Percentiles rank a stretch among this genome's conserved stretches.
These are phyloP conservation scores for Leucania comma DNA, from an alignment of 2,888 invertebrate genomes.

Conservation along the genomic window DNA sequence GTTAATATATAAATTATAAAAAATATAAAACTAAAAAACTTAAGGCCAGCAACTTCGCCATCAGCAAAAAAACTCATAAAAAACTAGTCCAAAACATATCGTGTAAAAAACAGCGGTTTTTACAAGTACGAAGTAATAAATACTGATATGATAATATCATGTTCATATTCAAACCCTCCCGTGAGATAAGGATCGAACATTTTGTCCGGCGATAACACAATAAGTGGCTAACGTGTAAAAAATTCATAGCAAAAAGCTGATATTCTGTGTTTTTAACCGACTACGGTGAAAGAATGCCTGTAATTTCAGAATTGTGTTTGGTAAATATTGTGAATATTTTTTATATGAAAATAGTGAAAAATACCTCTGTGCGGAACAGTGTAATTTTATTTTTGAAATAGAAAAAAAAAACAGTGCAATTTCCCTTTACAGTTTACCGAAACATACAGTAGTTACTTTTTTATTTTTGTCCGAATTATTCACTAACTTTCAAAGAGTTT, in stretches of 20 bases:
- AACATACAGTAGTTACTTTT: background rate
- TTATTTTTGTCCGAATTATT: background rate
- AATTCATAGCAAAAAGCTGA: slow-evolving; percentile 62
- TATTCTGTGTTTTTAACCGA: slow-evolving; percentile 57
- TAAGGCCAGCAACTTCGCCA: slow-evolving; percentile 20
- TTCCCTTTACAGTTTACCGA: background rate
- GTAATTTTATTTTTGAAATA: background rate
- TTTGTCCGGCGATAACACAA: slow-evolving; percentile 68
- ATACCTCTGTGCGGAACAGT: background rate
- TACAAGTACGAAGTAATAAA: slow-evolving; percentile 56
- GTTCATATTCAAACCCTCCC: slow-evolving; percentile 56
- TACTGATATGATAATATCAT: slow-evolving; percentile 64
- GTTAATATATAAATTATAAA: background rate
- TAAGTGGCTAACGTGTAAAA: slow-evolving; percentile 70
- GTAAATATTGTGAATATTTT: slow-evolving; percentile 32
- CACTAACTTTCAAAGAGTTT: background rate
- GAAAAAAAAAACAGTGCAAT: background rate
- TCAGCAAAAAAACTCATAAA: background rate
- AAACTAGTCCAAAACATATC: slow-evolving; percentile 5
- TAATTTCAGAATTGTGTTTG: slow-evolving; percentile 50
- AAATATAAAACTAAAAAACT: background rate
- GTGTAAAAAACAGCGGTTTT: slow-evolving; percentile 41
- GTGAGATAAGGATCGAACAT: slow-evolving; percentile 68
- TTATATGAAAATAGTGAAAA: slow-evolving; percentile 3
- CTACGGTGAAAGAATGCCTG: slow-evolving; percentile 54